These are phyloP conservation scores for Acleris holmiana DNA, from an alignment of 2,888 invertebrate species.

Conservation along the genomic window DNA sequence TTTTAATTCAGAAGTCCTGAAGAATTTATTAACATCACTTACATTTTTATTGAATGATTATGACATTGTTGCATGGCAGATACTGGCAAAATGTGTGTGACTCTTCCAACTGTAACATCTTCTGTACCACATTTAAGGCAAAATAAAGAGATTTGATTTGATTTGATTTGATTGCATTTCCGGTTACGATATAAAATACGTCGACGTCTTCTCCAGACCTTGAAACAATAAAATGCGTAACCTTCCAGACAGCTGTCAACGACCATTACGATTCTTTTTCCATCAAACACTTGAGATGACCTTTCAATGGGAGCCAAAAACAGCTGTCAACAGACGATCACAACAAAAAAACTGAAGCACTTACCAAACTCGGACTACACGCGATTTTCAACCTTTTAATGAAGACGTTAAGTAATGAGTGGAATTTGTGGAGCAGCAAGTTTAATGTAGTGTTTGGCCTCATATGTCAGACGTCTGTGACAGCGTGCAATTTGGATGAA, in stretches of 20 bases:
- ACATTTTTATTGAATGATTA: no score
- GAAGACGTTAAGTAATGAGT: background rate
- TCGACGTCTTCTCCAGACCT: no score
- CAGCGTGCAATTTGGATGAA: slow-evolving; percentile 67
- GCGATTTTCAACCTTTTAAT: slow-evolving; percentile 17
- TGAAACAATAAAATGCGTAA: no score
- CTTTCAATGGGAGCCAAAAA: slow-evolving; percentile 43
- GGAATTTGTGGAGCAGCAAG: slow-evolving; percentile 1
- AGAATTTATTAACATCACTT: no score
- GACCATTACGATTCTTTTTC: slow-evolving; percentile 12
- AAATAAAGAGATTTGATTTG: no score
- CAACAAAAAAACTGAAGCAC: background rate
- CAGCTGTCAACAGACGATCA: slow-evolving; percentile 45
- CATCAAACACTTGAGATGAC: slow-evolving; percentile 33
- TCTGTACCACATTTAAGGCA: no score
- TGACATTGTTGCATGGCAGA: no score
- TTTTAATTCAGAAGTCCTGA: no score
- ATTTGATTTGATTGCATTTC: no score
- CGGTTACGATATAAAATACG: no score
- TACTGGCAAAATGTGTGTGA: no score
- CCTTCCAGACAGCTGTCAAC: slow-evolving; percentile 9
- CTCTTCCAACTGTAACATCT: no score
- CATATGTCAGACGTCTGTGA: slow-evolving; percentile 43
- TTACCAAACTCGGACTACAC: background rate
- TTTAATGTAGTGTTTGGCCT: slow-evolving; percentile 23